These are phyloP conservation scores for Drymonia ruficornis DNA, from an alignment of 2,888 invertebrate species.

Conservation along the genomic window DNA sequence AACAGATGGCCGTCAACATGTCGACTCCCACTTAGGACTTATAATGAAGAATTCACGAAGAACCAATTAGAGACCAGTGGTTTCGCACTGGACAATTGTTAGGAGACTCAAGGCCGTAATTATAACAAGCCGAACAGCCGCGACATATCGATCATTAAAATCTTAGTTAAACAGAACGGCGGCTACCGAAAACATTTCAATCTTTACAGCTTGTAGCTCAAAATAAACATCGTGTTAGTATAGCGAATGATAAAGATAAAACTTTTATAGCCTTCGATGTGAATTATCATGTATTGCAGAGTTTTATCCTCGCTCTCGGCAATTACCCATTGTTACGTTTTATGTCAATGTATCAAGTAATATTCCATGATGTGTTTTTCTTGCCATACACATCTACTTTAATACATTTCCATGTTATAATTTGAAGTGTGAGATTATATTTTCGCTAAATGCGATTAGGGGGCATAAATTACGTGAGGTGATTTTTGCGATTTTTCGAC, in stretches of 20 bases:
- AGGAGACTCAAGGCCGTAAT: too few species aligned
- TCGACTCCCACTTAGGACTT: too few species aligned
- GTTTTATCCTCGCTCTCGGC: slow-evolving; percentile 22
- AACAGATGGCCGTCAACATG: too few species aligned
- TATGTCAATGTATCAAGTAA: slow-evolving; percentile 20
- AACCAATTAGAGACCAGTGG: too few species aligned
- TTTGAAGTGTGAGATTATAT: neutral
- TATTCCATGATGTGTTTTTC: slow-evolving; percentile 28
- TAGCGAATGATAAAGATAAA: slow-evolving; percentile 26
- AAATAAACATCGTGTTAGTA: slow-evolving; percentile 9
- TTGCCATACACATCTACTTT: neutral
- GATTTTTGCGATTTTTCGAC: too few species aligned
- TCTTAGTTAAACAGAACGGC: slow-evolving; percentile 1
- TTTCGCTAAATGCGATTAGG: too few species aligned
- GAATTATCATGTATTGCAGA: slow-evolving; percentile 37
- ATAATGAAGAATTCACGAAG: too few species aligned
- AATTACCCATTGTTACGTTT: slow-evolving; percentile 47
- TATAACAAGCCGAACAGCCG: too few species aligned
- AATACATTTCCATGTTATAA: neutral
- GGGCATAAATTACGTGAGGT: too few species aligned
- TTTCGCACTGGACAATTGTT: too few species aligned
- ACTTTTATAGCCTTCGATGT: slow-evolving; percentile 41
- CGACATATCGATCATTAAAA: slow-evolving; percentile 11
- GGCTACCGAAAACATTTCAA: slow-evolving; percentile 11
- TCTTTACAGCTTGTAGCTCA: slow-evolving; percentile 7